Evolutionary conservation across 2,113 vertebrate genomes (phyloP).

Genomic region (Odobenus rosmarus): DNA sequence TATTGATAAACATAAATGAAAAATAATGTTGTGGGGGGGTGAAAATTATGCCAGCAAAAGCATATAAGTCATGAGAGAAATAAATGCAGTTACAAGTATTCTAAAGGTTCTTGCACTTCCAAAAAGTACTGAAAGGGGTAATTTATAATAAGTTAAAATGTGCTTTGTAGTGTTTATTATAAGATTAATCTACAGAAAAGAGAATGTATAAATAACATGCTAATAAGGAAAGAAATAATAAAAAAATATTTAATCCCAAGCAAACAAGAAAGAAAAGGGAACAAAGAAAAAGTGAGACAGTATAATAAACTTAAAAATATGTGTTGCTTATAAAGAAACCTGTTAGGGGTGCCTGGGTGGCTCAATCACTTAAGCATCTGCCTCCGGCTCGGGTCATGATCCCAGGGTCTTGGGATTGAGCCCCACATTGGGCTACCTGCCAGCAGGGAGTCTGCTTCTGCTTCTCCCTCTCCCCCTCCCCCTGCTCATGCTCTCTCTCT

Average conservation of each 20-base stretch:
- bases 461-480: neutral
- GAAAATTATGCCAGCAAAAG: slow-evolving; percentile 30
- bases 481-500: neutral
- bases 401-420: neutral
- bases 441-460: neutral
- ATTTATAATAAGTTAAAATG: slow-evolving; percentile 10
- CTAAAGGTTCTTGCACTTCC: neutral
- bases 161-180: neutral
- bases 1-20: slow-evolving; percentile 4
- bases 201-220: neutral
- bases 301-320: neutral
- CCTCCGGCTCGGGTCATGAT: neutral
- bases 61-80: neutral
- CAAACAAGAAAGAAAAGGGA: neutral
- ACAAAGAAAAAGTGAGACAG: slow-evolving; percentile 29
- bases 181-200: slow-evolving; percentile 4
- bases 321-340: neutral
- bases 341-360: neutral
- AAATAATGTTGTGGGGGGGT: neutral
- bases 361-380: neutral
- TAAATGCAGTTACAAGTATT: neutral
- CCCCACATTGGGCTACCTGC: neutral
- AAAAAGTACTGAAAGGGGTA: slow-evolving; percentile 10
- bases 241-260: slow-evolving; percentile 49
- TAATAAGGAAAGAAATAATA: slow-evolving; percentile 38